These are phyloP conservation scores for Ceyx erithaca DNA, from an alignment of 2,797 vertebrate species.

Conservation along the genomic window DNA sequence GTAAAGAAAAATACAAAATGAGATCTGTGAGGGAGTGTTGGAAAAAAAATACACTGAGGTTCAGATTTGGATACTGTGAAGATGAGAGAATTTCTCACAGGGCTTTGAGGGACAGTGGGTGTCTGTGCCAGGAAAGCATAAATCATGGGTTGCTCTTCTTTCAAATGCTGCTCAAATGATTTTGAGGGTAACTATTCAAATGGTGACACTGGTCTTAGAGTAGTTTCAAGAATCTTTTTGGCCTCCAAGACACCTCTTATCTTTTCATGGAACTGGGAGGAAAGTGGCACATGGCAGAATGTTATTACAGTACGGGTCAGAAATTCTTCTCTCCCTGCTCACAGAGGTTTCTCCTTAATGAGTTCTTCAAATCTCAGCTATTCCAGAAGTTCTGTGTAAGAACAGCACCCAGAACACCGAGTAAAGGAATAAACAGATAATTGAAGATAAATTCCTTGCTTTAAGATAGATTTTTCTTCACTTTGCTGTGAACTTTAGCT, in stretches of 20 bases:
- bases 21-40: not conserved
- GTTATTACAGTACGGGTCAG: not conserved
- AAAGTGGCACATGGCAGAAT: accelerated
- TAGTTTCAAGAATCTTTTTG: not conserved
- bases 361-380: not conserved
- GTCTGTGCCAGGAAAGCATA: not conserved
- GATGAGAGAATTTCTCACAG: not conserved
- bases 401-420: not conserved
- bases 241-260: not conserved
- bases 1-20: not conserved
- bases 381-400: not conserved
- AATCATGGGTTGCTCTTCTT: not conserved
- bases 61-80: not conserved
- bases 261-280: not conserved
- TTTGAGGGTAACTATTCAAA: not conserved
- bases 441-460: not conserved
- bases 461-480: not conserved
- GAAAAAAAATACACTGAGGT: not conserved
- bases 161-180: not conserved
- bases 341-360: not conserved
- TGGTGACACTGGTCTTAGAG: not conserved
- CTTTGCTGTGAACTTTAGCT: not conserved
- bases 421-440: not conserved
- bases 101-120: not conserved
- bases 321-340: not conserved